Evolutionary conservation across 2,113 vertebrate genomes (phyloP).

Genomic region (Balaeniceps rex): DNA sequence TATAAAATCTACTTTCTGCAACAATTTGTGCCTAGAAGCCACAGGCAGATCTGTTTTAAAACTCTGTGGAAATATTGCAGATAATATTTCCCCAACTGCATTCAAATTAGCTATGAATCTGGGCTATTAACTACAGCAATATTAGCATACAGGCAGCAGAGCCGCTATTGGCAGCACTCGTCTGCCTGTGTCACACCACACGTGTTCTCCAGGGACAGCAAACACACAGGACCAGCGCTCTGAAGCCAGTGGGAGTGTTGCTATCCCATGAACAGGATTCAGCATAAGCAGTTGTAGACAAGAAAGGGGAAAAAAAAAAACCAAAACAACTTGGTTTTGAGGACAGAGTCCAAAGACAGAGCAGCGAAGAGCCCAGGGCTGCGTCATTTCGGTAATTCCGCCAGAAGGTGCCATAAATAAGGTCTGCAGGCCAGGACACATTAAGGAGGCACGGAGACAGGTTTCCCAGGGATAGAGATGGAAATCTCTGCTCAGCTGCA

Average conservation of each 20-base stretch:
- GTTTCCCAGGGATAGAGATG: conserved; percentile 27
- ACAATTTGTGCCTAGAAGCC: not conserved
- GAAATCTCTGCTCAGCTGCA: conserved; percentile 47
- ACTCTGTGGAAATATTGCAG: not conserved
- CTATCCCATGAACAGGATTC: not conserved
- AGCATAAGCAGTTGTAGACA: not conserved
- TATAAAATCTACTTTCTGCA: not conserved
- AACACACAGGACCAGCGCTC: not conserved
- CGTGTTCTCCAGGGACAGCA: not conserved
- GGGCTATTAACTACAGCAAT: not conserved
- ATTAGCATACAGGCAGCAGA: not conserved
- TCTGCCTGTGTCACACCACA: not conserved
- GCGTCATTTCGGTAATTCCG: not conserved
- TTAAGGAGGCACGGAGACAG: not conserved
- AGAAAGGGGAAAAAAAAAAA: too few species aligned
- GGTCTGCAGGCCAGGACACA: not conserved
- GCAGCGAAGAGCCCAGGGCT: not conserved
- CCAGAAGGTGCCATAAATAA: conserved; percentile 36
- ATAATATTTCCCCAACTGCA: not conserved
- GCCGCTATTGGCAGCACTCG: not conserved
- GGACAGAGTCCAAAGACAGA: not conserved
- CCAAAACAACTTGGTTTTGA: not conserved
- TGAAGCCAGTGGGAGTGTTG: not conserved
- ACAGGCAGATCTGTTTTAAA: not conserved
- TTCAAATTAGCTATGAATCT: not conserved